phyloP scores from a whole-genome alignment of 1,140 invertebrate species.

The Palaemon carinicauda region DNA sequence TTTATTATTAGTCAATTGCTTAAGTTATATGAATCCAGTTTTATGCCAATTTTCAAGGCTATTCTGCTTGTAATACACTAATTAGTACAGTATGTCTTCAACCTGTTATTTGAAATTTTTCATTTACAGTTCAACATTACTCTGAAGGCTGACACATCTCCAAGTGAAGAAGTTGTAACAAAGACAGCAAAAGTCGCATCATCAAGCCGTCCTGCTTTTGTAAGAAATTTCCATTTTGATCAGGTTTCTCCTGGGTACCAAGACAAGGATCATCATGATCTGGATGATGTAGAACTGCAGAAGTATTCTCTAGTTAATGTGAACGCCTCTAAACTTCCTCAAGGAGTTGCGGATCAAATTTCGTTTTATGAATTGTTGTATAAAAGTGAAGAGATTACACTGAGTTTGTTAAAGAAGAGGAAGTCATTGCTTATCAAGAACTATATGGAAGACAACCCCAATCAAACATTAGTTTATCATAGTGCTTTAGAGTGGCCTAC shows the following conservation, averaged over 20 bases:
- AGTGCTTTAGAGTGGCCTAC: not conserved
- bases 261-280: not conserved
- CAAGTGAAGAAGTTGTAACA: not conserved
- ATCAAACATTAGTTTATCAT: slow-evolving; percentile 9
- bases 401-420: slow-evolving; percentile 10
- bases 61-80: no score
- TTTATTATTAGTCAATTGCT: no score
- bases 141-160: slow-evolving; percentile 11
- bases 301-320: slow-evolving; percentile 28
- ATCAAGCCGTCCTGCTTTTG: not conserved
- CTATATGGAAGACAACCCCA: not conserved
- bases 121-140: slow-evolving; percentile 16
- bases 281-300: not conserved
- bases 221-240: slow-evolving; percentile 17
- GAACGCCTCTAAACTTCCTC: slow-evolving; percentile 14
- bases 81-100: not conserved
- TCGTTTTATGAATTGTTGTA: not conserved
- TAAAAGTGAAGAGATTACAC: slow-evolving; percentile 11
- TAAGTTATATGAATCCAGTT: no score
- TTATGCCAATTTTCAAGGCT: no score
- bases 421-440: slow-evolving; percentile 24
- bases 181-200: not conserved
- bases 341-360: not conserved
- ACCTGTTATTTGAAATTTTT: not conserved
- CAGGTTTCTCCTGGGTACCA: not conserved